Conservation (phyloP, 1,140 invertebrate species). For the Vollenhovia emeryi region DNA sequence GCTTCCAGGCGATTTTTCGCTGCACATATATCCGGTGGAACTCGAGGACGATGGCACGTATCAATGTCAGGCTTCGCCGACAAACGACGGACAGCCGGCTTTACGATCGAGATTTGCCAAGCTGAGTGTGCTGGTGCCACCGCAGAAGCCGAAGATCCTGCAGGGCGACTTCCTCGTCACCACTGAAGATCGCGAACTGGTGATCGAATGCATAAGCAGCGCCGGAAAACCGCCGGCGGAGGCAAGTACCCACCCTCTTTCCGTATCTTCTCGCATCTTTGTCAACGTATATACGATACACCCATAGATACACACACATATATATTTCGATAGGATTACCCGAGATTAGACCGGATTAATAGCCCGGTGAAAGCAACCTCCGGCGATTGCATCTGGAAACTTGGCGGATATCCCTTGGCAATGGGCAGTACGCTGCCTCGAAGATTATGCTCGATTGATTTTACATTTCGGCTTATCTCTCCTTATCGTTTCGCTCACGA, state of each 20-base stretch:
- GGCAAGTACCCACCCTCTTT: slow-evolving; percentile 85
- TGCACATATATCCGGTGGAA: slow-evolving; percentile 94
- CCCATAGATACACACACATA: background rate
- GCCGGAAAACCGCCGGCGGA: slow-evolving; percentile 97
- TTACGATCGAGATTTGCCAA: slow-evolving; percentile 93
- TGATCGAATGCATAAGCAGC: slow-evolving; percentile 95
- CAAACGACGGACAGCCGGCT: slow-evolving; percentile 90
- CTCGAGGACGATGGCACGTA: slow-evolving; percentile 96
- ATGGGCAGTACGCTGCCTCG: slow-evolving; percentile 22
- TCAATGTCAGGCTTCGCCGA: slow-evolving; percentile 94
- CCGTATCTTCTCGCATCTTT: background rate
- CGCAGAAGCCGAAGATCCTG: slow-evolving; percentile 94
- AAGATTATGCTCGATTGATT: slow-evolving; percentile 57
- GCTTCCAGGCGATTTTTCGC: slow-evolving; percentile 92
- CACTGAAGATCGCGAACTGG: slow-evolving; percentile 94
- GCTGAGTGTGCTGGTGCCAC: slow-evolving; percentile 95
- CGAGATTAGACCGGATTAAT: slow-evolving; percentile 46
- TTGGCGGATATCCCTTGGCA: slow-evolving; percentile 44
- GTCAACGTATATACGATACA: background rate
- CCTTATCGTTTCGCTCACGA: background rate
- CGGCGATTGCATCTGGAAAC: slow-evolving; percentile 46
- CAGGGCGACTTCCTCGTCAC: slow-evolving; percentile 93
- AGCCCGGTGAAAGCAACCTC: slow-evolving; percentile 44
- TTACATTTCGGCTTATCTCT: background rate
- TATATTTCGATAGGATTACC: slow-evolving; percentile 9